These are phyloP conservation scores for Macrochelys suwanniensis DNA, from an alignment of 2,797 vertebrate genomes.

Conservation along the genomic window DNA sequence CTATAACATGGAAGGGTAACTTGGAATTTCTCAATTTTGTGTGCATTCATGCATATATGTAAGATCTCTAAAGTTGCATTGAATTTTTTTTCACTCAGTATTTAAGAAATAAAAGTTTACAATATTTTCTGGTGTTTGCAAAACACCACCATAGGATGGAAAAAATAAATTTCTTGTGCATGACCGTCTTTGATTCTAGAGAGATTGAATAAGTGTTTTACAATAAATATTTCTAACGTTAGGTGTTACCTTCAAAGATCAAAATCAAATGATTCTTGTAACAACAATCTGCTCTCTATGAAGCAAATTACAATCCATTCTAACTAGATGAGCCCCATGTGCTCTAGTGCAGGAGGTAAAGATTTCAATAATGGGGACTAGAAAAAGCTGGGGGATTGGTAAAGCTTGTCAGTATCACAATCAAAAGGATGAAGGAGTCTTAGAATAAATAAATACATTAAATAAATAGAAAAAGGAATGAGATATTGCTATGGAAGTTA, in stretches of 20 bases:
- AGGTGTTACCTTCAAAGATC: not conserved
- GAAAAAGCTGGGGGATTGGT: not conserved
- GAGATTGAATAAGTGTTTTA: not conserved
- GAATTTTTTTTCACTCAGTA: not conserved
- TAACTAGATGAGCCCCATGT: not conserved
- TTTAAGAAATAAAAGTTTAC: not conserved
- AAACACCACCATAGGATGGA: no score
- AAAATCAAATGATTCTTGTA: not conserved
- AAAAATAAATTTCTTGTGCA: not conserved
- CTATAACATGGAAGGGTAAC: not conserved
- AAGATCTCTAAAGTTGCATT: not conserved
- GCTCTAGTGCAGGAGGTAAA: not conserved
- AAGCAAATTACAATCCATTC: constrained; percentile 13
- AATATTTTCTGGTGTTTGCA: not conserved
- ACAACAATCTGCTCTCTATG: not conserved
- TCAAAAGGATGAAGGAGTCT: not conserved
- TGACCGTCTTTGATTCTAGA: not conserved
- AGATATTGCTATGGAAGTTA: not conserved
- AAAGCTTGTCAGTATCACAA: not conserved
- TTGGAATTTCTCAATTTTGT: not conserved
- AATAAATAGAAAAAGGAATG: not conserved
- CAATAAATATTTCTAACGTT: not conserved
- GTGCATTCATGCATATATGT: not conserved
- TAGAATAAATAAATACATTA: not conserved
- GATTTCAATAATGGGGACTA: not conserved